phyloP scores from a whole-genome alignment of 2,888 invertebrate genomes.

The Ceramica pisi region DNA sequence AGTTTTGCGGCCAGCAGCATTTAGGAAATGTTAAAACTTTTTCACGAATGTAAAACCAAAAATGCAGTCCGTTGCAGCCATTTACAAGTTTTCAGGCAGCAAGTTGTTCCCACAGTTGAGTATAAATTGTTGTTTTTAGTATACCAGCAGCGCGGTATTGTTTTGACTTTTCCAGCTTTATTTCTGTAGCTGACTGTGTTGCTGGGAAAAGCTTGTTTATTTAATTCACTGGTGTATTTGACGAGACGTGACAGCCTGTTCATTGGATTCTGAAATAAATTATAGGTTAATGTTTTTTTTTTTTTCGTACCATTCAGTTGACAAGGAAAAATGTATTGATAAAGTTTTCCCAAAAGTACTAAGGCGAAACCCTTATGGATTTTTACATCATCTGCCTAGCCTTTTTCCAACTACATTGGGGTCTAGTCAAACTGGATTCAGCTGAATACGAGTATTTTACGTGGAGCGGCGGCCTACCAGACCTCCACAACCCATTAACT shows the following conservation, averaged over 20 bases:
- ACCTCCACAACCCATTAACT: no score
- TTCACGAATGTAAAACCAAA: constrained; percentile 8
- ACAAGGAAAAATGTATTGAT: no score
- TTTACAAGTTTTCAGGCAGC: constrained; percentile 6
- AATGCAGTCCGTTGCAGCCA: neutral
- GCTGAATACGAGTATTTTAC: no score
- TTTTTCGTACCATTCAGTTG: no score
- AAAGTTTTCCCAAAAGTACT: no score
- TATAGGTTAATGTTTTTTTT: no score
- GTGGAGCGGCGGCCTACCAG: no score
- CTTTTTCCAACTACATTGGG: no score
- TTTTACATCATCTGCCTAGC: no score
- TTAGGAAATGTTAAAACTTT: constrained; percentile 18
- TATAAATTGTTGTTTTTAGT: constrained; percentile 6
- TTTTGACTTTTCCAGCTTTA: neutral
- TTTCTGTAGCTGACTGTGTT: neutral
- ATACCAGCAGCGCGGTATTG: neutral
- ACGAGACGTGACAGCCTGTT: neutral
- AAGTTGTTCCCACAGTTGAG: neutral
- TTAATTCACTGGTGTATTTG: neutral
- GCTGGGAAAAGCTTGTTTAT: neutral
- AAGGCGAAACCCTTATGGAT: no score
- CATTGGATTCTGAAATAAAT: no score
- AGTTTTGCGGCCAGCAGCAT: constrained; percentile 19
- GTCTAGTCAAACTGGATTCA: no score